Percentiles rank a stretch among this genome's conserved stretches.
Evolutionary conservation across 2,888 invertebrate species (phyloP).

Genomic region (Agonopterix alstromeriana): DNA sequence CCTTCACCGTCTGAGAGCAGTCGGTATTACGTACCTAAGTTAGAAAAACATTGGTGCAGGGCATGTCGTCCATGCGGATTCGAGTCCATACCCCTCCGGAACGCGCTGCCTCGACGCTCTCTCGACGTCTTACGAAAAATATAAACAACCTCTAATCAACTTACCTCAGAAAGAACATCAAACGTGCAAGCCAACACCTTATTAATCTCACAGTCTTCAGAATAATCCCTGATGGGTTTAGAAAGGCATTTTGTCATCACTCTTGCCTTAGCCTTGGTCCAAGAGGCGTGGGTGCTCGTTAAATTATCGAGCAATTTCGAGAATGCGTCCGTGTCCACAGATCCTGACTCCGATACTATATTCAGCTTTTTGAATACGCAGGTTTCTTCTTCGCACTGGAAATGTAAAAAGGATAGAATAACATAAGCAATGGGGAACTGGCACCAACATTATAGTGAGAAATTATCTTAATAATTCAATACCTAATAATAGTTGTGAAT

Average conservation of each 20-base stretch:
- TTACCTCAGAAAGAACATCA: constrained; percentile 59
- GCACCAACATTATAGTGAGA: no score
- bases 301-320: constrained; percentile 47
- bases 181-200: constrained; percentile 50
- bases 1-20: no score
- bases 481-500: no score
- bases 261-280: constrained; percentile 48
- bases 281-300: constrained; percentile 34
- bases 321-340: constrained; percentile 39
- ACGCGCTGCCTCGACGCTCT: no score
- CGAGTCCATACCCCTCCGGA: no score
- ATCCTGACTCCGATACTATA: constrained; percentile 31
- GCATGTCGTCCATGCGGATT: no score
- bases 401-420: constrained; percentile 6
- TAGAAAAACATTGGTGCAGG: no score
- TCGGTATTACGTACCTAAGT: no score
- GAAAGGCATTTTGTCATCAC: constrained; percentile 50
- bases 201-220: constrained; percentile 49
- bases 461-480: no score
- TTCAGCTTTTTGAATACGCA: constrained; percentile 53
- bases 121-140: no score
- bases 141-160: constrained; percentile 1
- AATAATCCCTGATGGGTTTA: constrained; percentile 31
- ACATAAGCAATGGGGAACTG: no score
- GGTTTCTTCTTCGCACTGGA: constrained; percentile 50